Percentiles rank a stretch among this genome's conserved stretches.
These are phyloP conservation scores for Drosophila sechellia DNA, from an alignment of 1,140 invertebrate genomes.

Conservation along the genomic window DNA sequence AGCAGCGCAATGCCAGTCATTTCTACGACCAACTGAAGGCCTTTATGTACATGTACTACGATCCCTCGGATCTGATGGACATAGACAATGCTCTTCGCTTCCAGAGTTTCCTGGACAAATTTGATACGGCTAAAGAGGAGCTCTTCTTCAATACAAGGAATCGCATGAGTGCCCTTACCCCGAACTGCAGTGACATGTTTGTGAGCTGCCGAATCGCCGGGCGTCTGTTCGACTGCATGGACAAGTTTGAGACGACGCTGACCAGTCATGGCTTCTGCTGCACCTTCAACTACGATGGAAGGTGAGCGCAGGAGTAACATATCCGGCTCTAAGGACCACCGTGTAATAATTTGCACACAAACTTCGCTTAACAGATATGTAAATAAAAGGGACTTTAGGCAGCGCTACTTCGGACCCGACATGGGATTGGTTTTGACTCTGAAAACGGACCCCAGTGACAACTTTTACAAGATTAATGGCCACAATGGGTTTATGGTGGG, in stretches of 20 bases:
- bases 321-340: not conserved
- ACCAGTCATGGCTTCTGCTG: conserved; percentile 69
- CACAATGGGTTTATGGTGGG: conserved; percentile 80
- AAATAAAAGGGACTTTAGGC: conserved; percentile 32
- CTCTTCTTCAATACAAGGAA: conserved; percentile 67
- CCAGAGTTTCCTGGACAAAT: conserved; percentile 65
- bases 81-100: conserved; percentile 58
- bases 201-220: conserved; percentile 64
- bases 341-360: no score
- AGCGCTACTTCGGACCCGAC: conserved; percentile 64
- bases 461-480: conserved; percentile 67
- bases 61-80: conserved; percentile 32
- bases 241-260: conserved; percentile 53
- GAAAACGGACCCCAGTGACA: conserved; percentile 73
- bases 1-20: conserved; percentile 36
- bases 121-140: conserved; percentile 58
- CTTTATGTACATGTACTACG: conserved; percentile 57
- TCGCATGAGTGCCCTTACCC: conserved; percentile 59
- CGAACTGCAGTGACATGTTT: conserved; percentile 70
- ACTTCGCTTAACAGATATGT: conserved; percentile 36
- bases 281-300: conserved; percentile 65
- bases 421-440: conserved; percentile 83
- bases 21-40: conserved; percentile 59
- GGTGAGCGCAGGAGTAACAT: not conserved
- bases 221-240: conserved; percentile 48